Evolutionary conservation across 2,797 vertebrate genomes (phyloP).

Genomic region (Semaprochilodus insignis): DNA sequence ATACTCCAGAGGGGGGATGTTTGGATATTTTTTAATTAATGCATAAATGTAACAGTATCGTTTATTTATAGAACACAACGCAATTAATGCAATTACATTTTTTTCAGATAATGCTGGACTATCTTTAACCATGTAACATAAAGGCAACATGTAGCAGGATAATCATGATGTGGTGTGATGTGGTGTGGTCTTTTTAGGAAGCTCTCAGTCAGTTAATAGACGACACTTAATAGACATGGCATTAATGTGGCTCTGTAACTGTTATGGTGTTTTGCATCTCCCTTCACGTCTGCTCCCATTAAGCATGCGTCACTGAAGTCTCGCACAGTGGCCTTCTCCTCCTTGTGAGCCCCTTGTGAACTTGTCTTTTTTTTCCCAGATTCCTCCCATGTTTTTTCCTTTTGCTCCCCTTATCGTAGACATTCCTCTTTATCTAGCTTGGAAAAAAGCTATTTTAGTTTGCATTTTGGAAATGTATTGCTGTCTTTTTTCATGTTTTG

Average conservation of each 20-base stretch:
- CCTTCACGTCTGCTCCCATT: constrained; percentile 36
- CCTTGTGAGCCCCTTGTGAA: constrained; percentile 41
- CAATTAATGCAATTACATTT: background rate
- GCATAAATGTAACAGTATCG: background rate
- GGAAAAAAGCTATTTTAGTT: background rate
- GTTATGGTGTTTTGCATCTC: constrained; percentile 35
- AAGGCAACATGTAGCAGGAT: background rate
- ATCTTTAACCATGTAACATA: background rate
- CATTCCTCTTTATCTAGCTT: background rate
- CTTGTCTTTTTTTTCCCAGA: constrained; percentile 17
- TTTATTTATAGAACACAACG: too few species aligned
- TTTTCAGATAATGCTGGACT: background rate
- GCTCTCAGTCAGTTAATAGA: background rate
- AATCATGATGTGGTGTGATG: background rate
- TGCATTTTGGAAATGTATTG: background rate
- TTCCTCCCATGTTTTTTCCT: background rate
- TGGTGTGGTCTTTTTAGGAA: background rate
- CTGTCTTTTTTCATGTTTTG: background rate
- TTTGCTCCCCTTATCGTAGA: constrained; percentile 10
- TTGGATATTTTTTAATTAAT: background rate
- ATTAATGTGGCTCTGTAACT: constrained; percentile 51
- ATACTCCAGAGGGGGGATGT: background rate
- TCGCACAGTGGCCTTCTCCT: constrained; percentile 39
- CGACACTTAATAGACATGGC: too few species aligned
- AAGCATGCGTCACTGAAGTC: constrained; percentile 52